Evolutionary conservation across 2,797 vertebrate genomes (phyloP).

Genomic region (Neopelma chrysocephalum): DNA sequence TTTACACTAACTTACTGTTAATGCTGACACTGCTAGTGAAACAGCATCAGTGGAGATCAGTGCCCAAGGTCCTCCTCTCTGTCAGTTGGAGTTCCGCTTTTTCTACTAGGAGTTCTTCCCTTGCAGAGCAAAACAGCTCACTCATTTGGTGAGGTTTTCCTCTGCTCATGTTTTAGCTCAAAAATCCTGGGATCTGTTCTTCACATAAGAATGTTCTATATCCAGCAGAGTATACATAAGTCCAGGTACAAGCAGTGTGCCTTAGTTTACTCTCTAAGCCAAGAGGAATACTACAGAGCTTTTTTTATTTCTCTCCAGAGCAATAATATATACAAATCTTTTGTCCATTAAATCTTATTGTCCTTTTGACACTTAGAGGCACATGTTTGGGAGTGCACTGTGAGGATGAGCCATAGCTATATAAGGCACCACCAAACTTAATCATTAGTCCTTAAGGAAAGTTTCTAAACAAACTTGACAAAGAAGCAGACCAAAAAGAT

Average conservation of each 20-base stretch:
- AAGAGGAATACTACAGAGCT: not conserved
- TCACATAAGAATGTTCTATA: not conserved
- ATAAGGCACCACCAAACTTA: not conserved
- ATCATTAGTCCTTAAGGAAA: not conserved
- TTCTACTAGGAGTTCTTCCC: not conserved
- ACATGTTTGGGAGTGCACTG: not conserved
- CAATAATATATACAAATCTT: not conserved
- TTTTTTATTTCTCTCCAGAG: not conserved
- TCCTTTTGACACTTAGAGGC: not conserved
- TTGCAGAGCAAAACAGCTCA: not conserved
- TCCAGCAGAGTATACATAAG: not conserved
- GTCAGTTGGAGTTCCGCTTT: not conserved
- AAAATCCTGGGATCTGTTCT: not conserved
- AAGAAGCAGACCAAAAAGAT: not conserved
- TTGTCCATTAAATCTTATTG: not conserved
- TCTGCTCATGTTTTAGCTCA: not conserved
- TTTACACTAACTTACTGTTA: not conserved
- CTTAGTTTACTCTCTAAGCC: not conserved
- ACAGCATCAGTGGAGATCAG: rapidly evolving
- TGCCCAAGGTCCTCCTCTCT: not conserved
- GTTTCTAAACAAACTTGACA: not conserved
- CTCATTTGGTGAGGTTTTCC: not conserved
- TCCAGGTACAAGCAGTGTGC: not conserved
- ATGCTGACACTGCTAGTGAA: not conserved
- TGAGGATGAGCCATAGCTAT: not conserved